Percentiles rank a stretch among this genome's conserved stretches.
Conservation (phyloP, 2,888 invertebrate genomes). For the Chironomus riparius region DNA sequence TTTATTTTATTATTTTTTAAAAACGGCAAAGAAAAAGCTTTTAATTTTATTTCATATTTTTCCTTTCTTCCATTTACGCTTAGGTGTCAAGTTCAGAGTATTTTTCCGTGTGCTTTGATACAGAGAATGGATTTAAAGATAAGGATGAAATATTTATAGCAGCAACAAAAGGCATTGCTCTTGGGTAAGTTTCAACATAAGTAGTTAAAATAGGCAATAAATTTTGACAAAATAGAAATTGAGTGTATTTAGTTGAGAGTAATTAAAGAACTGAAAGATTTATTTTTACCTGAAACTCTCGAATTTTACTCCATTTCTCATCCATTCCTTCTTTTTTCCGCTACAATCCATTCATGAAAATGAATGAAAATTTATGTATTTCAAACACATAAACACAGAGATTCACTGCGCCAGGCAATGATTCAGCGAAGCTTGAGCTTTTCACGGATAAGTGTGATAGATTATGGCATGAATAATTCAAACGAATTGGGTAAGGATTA, state of each 20-base stretch:
- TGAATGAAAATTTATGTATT: background rate
- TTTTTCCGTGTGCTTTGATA: constrained; percentile 61
- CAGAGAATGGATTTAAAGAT: constrained; percentile 44
- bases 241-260: background rate
- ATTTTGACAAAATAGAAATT: background rate
- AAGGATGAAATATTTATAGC: constrained; percentile 57
- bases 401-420: constrained; percentile 53
- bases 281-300: background rate
- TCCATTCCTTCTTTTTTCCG: background rate
- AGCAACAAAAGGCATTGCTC: constrained; percentile 54
- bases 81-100: constrained; percentile 65
- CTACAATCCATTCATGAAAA: background rate
- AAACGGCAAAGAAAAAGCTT: background rate
- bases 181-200: constrained; percentile 49
- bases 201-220: background rate
- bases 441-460: constrained; percentile 40
- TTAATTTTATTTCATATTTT: background rate
- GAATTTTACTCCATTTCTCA: background rate
- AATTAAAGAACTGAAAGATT: background rate
- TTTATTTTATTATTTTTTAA: background rate
- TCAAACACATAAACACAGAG: constrained; percentile 42
- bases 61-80: constrained; percentile 44
- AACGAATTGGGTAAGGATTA: constrained; percentile 27
- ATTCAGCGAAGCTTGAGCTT: constrained; percentile 51
- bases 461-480: constrained; percentile 39